Evolutionary conservation across 2,797 vertebrate species (phyloP), one percentile per base, ranked within the genome.

Genomic region (Sebastes trivittatus): DNA sequence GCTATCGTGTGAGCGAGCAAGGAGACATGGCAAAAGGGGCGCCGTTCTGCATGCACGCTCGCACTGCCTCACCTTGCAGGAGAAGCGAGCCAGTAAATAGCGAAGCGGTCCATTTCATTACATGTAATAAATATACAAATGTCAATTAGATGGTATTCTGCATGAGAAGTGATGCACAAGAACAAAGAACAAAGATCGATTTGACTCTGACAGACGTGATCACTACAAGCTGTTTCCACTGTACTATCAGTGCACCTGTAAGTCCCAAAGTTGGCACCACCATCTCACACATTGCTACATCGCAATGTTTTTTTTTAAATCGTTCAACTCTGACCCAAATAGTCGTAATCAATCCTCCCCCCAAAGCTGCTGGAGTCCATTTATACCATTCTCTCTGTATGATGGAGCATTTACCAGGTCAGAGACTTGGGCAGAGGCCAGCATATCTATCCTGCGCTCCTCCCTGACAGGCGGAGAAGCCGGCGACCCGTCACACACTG

Each of bases 381-480:
- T 80, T 80, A 71, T 83, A 83, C 69, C 62, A 49, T 38, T 86
- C 75, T 62, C 30, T 82, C 63, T 68, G 58, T 63, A 76, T 77
- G 78, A 90, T 79, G 68, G 71, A 83, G 70, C 60, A 70, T 85
- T 87, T 83, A 71, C 34, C 74, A 61, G 61, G 74, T 86, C 80
- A 80, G 73, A 72, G 67, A 63, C 72, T 89, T 85, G 78, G 83
- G 62, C 18, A 59, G 56, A 67, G 3, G 54, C 81, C 85, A 82
- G 38, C 58, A 58, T 75, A 82, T 81, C 69, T 58, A 58, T 73
- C 27, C 36, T 36, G 61, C 18, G 6, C 60, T 61, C n/a, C 30
- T 70, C 56, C 18, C 52, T 77, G 63, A 80, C 74, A 77, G 63
- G 68, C 49, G 10, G 11, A 67, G 76, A 71, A 81, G 72, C 62